These are phyloP conservation scores for Campaea margaritaria DNA, from an alignment of 2,888 invertebrate genomes.

Conservation along the genomic window DNA sequence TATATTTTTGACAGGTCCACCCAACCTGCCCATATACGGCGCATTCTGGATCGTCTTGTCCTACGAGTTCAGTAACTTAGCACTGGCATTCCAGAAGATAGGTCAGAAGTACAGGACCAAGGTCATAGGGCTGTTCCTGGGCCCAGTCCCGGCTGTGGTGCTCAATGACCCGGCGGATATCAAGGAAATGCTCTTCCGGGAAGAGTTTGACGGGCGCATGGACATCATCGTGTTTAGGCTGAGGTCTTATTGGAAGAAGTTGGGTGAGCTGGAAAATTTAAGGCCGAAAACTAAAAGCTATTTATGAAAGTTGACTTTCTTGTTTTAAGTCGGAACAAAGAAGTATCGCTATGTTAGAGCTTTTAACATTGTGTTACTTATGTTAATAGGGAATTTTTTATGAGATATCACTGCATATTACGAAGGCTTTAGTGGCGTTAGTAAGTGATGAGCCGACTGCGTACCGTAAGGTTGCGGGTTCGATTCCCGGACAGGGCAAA, in stretches of 20 bases:
- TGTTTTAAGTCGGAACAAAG: too few relatives aligned
- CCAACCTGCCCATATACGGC: slow-evolving; percentile 86
- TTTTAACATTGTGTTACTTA: too few relatives aligned
- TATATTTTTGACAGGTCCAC: slow-evolving; percentile 78
- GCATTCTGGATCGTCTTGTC: slow-evolving; percentile 85
- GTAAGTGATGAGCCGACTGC: too few relatives aligned
- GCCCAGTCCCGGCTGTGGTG: slow-evolving; percentile 75
- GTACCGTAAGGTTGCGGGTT: too few relatives aligned
- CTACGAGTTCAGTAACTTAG: slow-evolving; percentile 79
- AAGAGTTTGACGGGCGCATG: slow-evolving; percentile 87
- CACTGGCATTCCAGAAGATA: slow-evolving; percentile 77
- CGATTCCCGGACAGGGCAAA: too few relatives aligned
- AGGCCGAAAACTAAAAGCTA: too few relatives aligned
- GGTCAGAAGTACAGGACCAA: slow-evolving; percentile 86
- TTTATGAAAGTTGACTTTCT: too few relatives aligned
- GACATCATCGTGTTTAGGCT: slow-evolving; percentile 75
- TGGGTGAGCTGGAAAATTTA: slow-evolving; percentile 66
- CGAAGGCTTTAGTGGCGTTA: too few relatives aligned
- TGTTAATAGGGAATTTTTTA: too few relatives aligned
- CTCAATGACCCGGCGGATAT: slow-evolving; percentile 82
- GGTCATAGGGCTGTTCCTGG: slow-evolving; percentile 85
- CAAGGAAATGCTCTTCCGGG: slow-evolving; percentile 84
- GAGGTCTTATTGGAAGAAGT: slow-evolving; percentile 82
- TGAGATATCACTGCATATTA: too few relatives aligned
- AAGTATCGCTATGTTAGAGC: too few relatives aligned